These are phyloP conservation scores for Sipha maydis DNA, from an alignment of 2,888 invertebrate genomes.

Conservation along the genomic window DNA sequence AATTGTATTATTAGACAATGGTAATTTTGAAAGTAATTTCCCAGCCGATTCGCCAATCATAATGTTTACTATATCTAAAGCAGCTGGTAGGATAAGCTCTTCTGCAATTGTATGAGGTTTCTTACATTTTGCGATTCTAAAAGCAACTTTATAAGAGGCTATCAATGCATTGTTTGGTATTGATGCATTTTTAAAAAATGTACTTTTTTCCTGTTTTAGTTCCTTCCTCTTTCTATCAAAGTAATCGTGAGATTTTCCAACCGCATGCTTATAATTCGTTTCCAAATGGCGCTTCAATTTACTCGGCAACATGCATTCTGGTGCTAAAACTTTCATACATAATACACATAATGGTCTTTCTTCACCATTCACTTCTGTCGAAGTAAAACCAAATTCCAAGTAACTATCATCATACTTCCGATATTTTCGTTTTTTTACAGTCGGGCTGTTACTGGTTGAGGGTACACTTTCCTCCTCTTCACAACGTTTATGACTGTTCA, in stretches of 20 bases:
- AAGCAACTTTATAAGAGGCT: conserved; percentile 64
- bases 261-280: too few relatives aligned
- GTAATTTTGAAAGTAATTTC: conserved; percentile 64
- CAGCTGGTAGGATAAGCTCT: too few relatives aligned
- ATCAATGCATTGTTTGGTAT: conserved; percentile 62
- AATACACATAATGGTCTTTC: conserved; percentile 54
- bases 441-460: too few relatives aligned
- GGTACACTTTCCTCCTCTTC: too few relatives aligned
- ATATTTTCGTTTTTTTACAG: too few relatives aligned
- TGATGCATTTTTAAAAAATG: conserved; percentile 56
- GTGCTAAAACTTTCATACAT: conserved; percentile 58
- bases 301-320: conserved; percentile 63
- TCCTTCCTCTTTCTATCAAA: too few relatives aligned
- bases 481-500: too few relatives aligned
- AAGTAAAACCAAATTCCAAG: conserved; percentile 33
- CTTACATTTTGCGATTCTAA: conserved; percentile 64
- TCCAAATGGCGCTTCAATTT: too few relatives aligned
- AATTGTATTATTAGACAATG: conserved; percentile 64
- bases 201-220: too few relatives aligned
- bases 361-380: conserved; percentile 31
- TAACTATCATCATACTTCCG: conserved; percentile 26
- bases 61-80: conserved; percentile 65
- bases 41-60: conserved; percentile 64
- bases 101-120: conserved; percentile 65
- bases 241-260: too few relatives aligned